phyloP scores from a whole-genome alignment of 2,797 vertebrate genomes.

The Scolopax bukidnonensis region DNA sequence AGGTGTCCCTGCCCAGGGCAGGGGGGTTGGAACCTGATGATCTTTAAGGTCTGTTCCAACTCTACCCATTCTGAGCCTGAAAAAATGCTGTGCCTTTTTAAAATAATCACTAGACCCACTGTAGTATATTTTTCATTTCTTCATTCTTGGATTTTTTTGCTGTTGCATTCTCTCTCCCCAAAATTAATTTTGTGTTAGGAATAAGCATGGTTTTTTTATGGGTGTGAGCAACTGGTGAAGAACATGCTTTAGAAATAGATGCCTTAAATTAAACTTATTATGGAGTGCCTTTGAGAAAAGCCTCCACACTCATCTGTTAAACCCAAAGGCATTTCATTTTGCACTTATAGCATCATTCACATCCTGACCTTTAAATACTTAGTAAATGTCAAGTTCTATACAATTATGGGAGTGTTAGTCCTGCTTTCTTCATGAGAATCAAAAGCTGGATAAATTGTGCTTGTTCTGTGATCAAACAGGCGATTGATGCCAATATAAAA shows the following conservation, averaged over 20 bases:
- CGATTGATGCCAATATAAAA: conserved; percentile 8
- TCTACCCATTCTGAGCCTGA: background rate
- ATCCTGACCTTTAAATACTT: conserved; percentile 43
- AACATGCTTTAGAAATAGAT: conserved; percentile 34
- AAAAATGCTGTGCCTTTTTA: background rate
- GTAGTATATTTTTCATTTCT: background rate
- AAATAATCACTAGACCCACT: background rate
- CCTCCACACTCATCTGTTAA: conserved; percentile 18
- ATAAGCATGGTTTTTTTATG: background rate
- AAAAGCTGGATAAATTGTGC: conserved; percentile 6
- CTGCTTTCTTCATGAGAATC: conserved; percentile 13
- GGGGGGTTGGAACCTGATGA: too few relatives aligned
- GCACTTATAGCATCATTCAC: conserved; percentile 19
- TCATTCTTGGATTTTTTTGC: background rate
- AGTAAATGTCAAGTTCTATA: conserved; percentile 28
- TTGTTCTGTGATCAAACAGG: conserved; percentile 48
- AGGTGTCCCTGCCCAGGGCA: too few relatives aligned
- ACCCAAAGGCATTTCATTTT: conserved; percentile 17
- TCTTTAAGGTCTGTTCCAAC: too few relatives aligned
- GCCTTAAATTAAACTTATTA: conserved; percentile 16
- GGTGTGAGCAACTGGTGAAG: background rate
- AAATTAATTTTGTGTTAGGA: background rate
- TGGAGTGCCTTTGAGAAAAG: conserved; percentile 20
- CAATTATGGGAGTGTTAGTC: background rate
- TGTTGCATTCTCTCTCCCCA: background rate